phyloP scores from a whole-genome alignment of 2,113 vertebrate species.

The Penelope pileata region DNA sequence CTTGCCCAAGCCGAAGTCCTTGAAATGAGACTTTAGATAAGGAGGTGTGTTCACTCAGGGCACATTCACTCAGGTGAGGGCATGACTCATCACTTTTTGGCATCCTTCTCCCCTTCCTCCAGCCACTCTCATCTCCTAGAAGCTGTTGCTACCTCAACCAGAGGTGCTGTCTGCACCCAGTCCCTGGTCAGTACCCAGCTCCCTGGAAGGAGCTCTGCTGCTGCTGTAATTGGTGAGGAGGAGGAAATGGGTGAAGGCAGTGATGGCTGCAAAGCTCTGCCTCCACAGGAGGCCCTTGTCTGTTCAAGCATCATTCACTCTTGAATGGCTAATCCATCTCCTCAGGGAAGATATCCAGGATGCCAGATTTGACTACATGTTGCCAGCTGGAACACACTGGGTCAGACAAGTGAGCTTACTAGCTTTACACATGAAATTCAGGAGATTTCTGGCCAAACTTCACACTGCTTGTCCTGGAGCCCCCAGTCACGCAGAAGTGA shows the following conservation, averaged over 20 bases:
- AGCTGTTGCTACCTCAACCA: neutral
- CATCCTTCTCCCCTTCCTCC: neutral
- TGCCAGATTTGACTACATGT: neutral
- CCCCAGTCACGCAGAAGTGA: neutral
- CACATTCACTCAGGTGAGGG: neutral
- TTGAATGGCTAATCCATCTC: neutral
- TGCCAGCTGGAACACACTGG: neutral
- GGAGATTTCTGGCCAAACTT: neutral
- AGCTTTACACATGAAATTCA: neutral
- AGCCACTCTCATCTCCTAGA: neutral
- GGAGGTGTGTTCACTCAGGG: neutral
- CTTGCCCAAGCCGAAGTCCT: rapidly evolving
- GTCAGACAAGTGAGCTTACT: neutral
- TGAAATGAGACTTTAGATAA: neutral
- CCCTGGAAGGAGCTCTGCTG: rapidly evolving
- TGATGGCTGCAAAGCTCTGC: neutral
- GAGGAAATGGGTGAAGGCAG: neutral
- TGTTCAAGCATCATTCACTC: neutral
- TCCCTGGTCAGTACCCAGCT: no score
- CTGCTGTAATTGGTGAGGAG: neutral
- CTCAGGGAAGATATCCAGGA: neutral
- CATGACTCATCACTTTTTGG: neutral
- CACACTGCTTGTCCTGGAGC: neutral
- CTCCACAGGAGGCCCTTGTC: neutral
- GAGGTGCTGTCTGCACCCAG: no score